phyloP scores from a whole-genome alignment of 1,140 invertebrate species.

The Gryllus bimaculatus region DNA sequence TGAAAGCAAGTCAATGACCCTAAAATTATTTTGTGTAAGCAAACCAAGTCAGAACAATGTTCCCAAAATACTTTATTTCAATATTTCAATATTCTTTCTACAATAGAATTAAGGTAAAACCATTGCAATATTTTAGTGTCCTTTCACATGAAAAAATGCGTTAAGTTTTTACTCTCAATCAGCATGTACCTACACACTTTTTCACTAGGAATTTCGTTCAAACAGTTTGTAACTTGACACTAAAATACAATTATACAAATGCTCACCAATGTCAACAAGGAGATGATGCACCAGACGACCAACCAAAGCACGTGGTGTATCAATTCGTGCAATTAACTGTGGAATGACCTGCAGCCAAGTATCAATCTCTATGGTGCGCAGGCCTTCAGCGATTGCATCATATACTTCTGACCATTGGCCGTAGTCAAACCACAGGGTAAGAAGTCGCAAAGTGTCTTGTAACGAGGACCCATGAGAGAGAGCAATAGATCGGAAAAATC shows the following conservation, averaged over 20 bases:
- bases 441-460: slow-evolving; percentile 90
- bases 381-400: slow-evolving; percentile 84
- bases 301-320: slow-evolving; percentile 80
- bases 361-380: slow-evolving; percentile 89
- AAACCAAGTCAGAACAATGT: too few species aligned
- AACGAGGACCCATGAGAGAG: slow-evolving; percentile 85
- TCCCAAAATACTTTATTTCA: too few species aligned
- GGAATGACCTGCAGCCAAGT: slow-evolving; percentile 99
- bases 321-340: slow-evolving; percentile 95
- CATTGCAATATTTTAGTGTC: too few species aligned
- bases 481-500: slow-evolving; percentile 92
- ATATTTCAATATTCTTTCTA: too few species aligned
- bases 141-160: too few species aligned
- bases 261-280: slow-evolving; percentile 78
- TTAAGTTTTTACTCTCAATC: too few species aligned
- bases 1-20: too few species aligned
- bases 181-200: too few species aligned
- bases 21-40: too few species aligned
- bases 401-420: slow-evolving; percentile 89
- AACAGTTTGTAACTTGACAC: too few species aligned
- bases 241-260: neutral
- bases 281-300: slow-evolving; percentile 86
- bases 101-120: too few species aligned
- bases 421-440: slow-evolving; percentile 93
- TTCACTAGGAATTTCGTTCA: too few species aligned